Evolutionary conservation across 2,113 vertebrate genomes (phyloP).

Genomic region (Casuarius casuarius): DNA sequence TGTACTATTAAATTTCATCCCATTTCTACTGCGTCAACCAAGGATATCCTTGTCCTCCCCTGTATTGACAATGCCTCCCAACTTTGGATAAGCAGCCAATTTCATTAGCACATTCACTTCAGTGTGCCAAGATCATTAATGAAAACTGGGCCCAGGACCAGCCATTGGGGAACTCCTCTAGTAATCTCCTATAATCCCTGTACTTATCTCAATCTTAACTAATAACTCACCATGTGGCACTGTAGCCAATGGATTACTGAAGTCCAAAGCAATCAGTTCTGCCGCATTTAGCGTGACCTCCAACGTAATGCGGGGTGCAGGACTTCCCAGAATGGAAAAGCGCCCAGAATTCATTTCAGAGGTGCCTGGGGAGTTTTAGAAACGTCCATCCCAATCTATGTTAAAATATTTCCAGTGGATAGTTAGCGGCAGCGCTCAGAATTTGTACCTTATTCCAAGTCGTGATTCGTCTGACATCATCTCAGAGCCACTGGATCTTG

Average conservation of each 20-base stretch:
- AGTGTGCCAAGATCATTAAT: neutral
- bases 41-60: neutral
- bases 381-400: neutral
- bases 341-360: neutral
- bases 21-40: neutral
- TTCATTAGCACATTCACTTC: neutral
- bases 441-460: neutral
- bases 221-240: neutral
- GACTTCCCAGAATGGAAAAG: neutral
- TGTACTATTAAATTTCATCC: neutral
- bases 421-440: neutral
- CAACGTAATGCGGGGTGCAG: neutral
- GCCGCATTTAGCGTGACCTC: neutral
- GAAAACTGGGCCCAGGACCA: neutral
- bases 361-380: neutral
- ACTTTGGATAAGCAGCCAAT: neutral
- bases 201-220: slow-evolving; percentile 13
- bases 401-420: neutral
- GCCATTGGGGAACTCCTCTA: neutral
- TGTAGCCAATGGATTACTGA: neutral
- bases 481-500: neutral
- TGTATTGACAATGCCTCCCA: neutral
- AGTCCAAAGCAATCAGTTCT: neutral
- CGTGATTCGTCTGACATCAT: neutral
- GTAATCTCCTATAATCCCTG: neutral